Percentiles rank a stretch among this genome's conserved stretches.
phyloP scores from a whole-genome alignment of 2,797 vertebrate genomes.

The Bradypus variegatus region DNA sequence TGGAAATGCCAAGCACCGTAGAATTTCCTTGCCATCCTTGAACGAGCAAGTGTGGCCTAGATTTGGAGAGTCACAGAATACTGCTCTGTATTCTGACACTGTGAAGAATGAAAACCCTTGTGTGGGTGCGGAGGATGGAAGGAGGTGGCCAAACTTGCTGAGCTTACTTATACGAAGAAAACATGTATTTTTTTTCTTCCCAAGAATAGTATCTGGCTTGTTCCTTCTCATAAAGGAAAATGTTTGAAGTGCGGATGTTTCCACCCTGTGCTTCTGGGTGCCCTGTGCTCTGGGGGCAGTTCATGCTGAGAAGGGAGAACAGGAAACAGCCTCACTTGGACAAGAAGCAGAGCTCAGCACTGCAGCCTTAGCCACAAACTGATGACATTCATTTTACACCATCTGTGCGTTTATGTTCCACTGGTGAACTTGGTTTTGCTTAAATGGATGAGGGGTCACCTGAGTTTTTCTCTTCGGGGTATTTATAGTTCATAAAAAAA shows the following conservation, averaged over 20 bases:
- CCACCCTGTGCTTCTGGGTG: constrained; percentile 8
- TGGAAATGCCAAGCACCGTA: no score
- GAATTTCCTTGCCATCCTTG: no score
- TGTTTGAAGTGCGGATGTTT: constrained; percentile 24
- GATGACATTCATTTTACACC: not conserved
- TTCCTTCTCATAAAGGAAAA: constrained; percentile 56
- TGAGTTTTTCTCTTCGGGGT: not conserved
- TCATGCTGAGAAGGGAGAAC: not conserved
- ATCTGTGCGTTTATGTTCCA: not conserved
- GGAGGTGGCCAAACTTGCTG: constrained; percentile 44
- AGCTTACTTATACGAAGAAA: constrained; percentile 55
- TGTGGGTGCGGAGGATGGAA: not conserved
- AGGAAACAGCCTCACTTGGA: not conserved
- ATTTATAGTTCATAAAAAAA: constrained; percentile 14
- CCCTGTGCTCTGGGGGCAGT: not conserved
- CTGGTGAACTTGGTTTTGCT: not conserved
- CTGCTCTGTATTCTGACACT: not conserved
- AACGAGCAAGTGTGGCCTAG: no score
- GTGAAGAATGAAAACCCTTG: constrained; percentile 51
- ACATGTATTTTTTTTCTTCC: constrained; percentile 15
- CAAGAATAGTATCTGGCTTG: constrained; percentile 61
- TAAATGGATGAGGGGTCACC: not conserved
- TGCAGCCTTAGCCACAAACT: not conserved
- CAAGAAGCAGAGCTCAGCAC: constrained; percentile 7
- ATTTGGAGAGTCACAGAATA: constrained; percentile 29